Base-by-base conservation (phyloP, 2,797 vertebrate species). In the Gallinago solitaria region DNA sequence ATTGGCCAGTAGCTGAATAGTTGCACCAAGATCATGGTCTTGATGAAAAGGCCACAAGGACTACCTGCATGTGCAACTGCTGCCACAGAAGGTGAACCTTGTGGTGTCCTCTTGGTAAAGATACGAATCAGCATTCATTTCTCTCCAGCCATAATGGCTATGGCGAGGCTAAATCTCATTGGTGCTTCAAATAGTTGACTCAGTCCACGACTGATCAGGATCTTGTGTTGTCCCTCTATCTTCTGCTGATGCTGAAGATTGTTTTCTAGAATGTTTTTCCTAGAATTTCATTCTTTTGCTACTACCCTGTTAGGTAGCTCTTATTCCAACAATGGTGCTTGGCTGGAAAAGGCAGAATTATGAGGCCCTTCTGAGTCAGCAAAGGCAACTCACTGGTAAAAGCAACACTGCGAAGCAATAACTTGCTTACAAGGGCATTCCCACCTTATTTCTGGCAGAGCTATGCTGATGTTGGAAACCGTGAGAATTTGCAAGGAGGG, bases 401-500 rank as follows among this genome's bases (percentile, higher is more conserved):
- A 94, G 61, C 33, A 83, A 79, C 0, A 28, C 39, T 50, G 59
- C 82, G 74, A n/a, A 92, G 30, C 27, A 92, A 7, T 56, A 80
- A 54, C n/a, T 61, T 83, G 74, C 77, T 92, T 75, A 37, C 20
- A 7, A 81, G 69, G 59, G n/a, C 77, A 77, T 95, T 83, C 50
- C 57, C 69, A 88, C 65, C 85, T 89, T 73, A 50, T 33, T 76
- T 67, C 81, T 77, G 74, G 19, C 60, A 83, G 64, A 83, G 41
- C 51, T 77, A 35, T 35, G 64, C 89, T 91, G 78, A 57, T 68
- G 25, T 0, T 28, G 78, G 78, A 57, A 94, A 83, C 53, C 21
- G n/a, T 92, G 94, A 92, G 95, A 97, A 95, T 90, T 53, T 9
- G 27, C 23, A 89, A 60, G 67, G 64, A 76, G 74, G 61, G 77